Conservation (phyloP, 2,113 vertebrate species). For the Hemichromis elongatus region DNA sequence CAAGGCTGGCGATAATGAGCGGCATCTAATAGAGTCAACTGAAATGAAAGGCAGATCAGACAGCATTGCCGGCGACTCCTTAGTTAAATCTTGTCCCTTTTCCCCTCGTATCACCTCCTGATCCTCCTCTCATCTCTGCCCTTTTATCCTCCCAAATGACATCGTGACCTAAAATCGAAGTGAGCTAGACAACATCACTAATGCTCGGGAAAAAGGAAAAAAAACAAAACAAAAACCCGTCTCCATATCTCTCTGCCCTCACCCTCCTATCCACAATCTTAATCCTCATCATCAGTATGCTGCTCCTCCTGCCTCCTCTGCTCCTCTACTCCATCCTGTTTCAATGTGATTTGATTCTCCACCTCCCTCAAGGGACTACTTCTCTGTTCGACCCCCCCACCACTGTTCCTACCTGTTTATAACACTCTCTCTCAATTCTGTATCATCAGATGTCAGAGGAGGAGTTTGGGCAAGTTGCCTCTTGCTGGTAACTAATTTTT, state of each 20-base stretch:
- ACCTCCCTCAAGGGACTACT: neutral
- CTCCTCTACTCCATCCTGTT: neutral
- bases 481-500: neutral
- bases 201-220: neutral
- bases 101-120: neutral
- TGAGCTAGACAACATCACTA: neutral
- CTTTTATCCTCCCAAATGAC: constrained; percentile 25
- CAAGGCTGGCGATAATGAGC: neutral
- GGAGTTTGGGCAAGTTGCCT: neutral
- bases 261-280: constrained; percentile 20
- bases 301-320: neutral
- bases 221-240: neutral
- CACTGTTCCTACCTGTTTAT: neutral
- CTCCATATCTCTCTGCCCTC: constrained; percentile 11
- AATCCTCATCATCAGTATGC: constrained; percentile 40
- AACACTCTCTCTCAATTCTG: neutral
- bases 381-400: neutral
- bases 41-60: neutral
- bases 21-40: neutral
- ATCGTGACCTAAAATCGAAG: constrained; percentile 32
- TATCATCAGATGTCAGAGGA: neutral
- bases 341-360: constrained; percentile 27
- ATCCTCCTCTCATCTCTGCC: constrained; percentile 16
- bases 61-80: neutral
- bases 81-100: neutral